A percentile compares a stretch with the other conserved stretches of the same genome.
Conservation (phyloP, 2,888 invertebrate species). For the Tetragnatha montana region DNA sequence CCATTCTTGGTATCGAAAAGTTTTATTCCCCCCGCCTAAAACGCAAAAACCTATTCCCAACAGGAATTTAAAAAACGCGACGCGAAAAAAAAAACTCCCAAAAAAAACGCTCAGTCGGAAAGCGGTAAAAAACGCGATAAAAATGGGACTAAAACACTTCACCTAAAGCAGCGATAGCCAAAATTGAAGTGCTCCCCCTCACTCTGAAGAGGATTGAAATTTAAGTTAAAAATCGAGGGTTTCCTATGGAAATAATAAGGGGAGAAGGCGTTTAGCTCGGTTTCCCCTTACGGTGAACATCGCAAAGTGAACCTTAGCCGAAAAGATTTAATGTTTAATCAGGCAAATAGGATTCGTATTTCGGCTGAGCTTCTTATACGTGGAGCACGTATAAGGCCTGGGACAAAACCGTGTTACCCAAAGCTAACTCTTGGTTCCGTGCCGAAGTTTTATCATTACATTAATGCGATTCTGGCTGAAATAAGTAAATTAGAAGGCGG, state of each 20-base stretch:
- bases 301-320: conserved; percentile 22
- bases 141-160: conserved; percentile 65
- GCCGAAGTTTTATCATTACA: conserved; percentile 44
- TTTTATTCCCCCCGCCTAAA: conserved; percentile 42
- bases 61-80: conserved; percentile 17
- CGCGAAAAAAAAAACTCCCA: conserved; percentile 18
- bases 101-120: conserved; percentile 20
- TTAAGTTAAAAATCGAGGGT: conserved; percentile 62
- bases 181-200: conserved; percentile 65
- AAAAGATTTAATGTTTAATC: conserved; percentile 64
- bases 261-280: background rate
- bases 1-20: conserved; percentile 23
- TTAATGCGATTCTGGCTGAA: conserved; percentile 14
- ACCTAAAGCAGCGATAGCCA: conserved; percentile 39
- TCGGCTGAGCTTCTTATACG: conserved; percentile 45
- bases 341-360: conserved; percentile 55
- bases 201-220: conserved; percentile 57
- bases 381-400: conserved; percentile 39
- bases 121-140: conserved; percentile 35
- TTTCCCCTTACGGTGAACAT: background rate
- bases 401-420: conserved; percentile 6
- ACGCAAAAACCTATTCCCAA: conserved; percentile 53
- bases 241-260: conserved; percentile 57
- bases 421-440: conserved; percentile 23
- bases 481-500: conserved; percentile 1